Percentiles rank a stretch among this genome's conserved stretches.
Evolutionary conservation across 2,113 vertebrate species (phyloP).

Genomic region (Fregata magnificens): DNA sequence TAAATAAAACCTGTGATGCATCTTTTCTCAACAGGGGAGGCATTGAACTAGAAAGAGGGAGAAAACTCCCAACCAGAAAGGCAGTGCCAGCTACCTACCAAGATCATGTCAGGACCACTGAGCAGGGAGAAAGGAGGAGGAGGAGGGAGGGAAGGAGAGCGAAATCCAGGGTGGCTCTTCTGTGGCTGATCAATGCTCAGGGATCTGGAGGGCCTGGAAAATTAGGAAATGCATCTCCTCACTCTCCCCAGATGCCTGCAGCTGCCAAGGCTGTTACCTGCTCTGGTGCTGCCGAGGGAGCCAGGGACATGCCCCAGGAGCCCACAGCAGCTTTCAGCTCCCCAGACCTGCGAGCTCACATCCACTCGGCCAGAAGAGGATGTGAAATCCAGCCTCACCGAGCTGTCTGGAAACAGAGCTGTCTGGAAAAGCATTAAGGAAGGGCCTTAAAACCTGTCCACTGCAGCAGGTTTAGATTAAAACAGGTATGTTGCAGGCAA

Average conservation of each 20-base stretch:
- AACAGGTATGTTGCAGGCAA: neutral
- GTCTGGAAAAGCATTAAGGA: constrained; percentile 5
- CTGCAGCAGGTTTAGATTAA: constrained; percentile 45
- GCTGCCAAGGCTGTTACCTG: neutral
- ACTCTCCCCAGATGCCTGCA: neutral
- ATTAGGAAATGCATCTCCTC: neutral
- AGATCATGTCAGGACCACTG: neutral
- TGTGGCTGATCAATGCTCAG: neutral
- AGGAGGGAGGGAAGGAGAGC: neutral
- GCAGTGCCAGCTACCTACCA: neutral
- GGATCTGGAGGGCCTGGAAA: neutral
- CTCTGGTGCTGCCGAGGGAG: neutral
- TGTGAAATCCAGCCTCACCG: constrained; percentile 18
- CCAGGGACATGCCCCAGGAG: neutral
- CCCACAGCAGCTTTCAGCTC: neutral
- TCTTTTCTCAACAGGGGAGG: neutral
- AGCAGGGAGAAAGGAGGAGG: neutral
- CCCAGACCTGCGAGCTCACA: neutral
- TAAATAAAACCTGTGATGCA: neutral
- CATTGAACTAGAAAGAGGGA: neutral
- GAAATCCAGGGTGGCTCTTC: neutral
- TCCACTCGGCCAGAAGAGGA: neutral
- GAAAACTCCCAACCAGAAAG: neutral
- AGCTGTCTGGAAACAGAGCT: constrained; percentile 31
- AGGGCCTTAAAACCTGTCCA: constrained; percentile 2